Evolutionary conservation across 2,113 vertebrate genomes (phyloP).

Genomic region (Entelurus aequoreus): DNA sequence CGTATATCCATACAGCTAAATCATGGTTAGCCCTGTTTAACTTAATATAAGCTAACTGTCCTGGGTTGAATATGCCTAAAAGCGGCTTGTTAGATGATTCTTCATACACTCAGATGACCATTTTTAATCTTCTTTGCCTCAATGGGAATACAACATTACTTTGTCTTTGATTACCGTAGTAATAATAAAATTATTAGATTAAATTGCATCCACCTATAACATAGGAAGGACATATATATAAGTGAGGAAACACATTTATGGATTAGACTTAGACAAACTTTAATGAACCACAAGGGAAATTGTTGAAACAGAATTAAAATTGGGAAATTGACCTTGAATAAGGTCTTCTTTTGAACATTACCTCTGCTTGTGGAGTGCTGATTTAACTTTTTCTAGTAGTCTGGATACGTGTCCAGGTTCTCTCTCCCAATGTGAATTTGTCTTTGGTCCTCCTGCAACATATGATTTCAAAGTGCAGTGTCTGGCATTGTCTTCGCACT

Average conservation of each 20-base stretch:
- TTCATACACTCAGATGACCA: constrained; percentile 43
- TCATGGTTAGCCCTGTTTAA: too few relatives aligned
- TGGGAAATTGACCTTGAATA: neutral
- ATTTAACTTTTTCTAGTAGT: too few relatives aligned
- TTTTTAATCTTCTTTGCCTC: constrained; percentile 36
- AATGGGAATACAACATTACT: constrained; percentile 31
- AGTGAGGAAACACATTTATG: constrained; percentile 6
- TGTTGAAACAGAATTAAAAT: too few relatives aligned
- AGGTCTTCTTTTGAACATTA: constrained; percentile 33
- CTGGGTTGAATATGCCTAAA: constrained; percentile 53
- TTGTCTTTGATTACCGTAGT: constrained; percentile 8
- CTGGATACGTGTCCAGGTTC: too few relatives aligned
- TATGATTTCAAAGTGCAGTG: too few relatives aligned
- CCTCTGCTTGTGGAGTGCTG: constrained; percentile 50
- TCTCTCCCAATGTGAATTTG: too few relatives aligned
- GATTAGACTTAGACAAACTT: neutral
- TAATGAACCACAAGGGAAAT: too few relatives aligned
- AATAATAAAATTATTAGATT: too few relatives aligned
- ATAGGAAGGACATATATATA: neutral
- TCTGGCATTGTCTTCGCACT: neutral
- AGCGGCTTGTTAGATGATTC: constrained; percentile 30
- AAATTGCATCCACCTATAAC: constrained; percentile 2
- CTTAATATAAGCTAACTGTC: too few relatives aligned
- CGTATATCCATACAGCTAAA: neutral
- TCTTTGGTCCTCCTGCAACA: too few relatives aligned